A percentile compares a stretch with the other conserved stretches of the same genome.
phyloP scores from a whole-genome alignment of 2,797 vertebrate species.

The Lepidocolaptes lacrymiger region DNA sequence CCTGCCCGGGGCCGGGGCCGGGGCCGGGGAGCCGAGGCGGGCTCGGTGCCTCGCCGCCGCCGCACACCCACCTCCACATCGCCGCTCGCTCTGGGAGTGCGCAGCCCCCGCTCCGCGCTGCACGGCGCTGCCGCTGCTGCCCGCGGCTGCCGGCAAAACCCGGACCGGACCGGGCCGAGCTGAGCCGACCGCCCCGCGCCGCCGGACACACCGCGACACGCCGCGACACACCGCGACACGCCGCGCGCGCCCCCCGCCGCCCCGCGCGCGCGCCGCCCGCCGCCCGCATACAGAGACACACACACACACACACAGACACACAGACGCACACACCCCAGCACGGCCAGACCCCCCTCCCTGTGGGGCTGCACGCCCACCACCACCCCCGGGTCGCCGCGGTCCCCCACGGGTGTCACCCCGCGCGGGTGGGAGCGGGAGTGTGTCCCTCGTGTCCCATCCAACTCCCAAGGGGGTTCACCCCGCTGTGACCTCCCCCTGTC shows the following conservation, averaged over 20 bases:
- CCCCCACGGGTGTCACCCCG: neutral
- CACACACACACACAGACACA: too few relatives aligned
- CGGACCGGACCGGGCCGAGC: conserved; percentile 86
- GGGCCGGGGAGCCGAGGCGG: conserved; percentile 18
- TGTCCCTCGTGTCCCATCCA: neutral
- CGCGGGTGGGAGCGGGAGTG: neutral
- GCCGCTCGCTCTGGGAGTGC: conserved; percentile 82
- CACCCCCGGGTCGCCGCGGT: neutral
- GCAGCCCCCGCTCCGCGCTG: conserved; percentile 87
- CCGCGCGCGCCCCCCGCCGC: conserved; percentile 19
- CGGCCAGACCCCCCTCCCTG: neutral
- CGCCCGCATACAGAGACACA: neutral
- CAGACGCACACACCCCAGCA: too few relatives aligned
- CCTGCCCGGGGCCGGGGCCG: neutral
- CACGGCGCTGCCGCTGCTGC: conserved; percentile 84
- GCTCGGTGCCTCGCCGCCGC: conserved; percentile 52
- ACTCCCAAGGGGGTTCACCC: neutral
- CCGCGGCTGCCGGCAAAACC: conserved; percentile 93
- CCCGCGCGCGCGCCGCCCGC: neutral
- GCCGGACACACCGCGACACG: neutral
- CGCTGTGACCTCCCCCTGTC: neutral
- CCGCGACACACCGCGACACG: neutral
- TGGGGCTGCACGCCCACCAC: neutral
- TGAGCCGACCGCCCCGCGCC: neutral
- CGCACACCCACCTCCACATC: conserved; percentile 93